Evolutionary conservation across 1,140 invertebrate species (phyloP), one percentile per base, ranked within the genome.

Genomic region (Drosophila micromelanica): DNA sequence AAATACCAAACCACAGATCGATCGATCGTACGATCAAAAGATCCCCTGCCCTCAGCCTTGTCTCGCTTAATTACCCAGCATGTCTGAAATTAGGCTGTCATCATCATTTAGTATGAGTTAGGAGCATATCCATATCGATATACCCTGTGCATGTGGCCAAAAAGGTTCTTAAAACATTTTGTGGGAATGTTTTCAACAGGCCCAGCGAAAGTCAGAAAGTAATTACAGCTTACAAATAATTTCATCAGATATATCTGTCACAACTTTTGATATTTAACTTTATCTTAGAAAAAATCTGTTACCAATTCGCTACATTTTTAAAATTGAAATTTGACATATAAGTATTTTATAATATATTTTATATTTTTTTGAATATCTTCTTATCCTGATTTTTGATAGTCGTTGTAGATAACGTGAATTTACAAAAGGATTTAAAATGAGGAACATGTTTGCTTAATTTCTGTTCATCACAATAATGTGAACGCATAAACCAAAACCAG

Each of bases 81-180:
- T 60, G 64, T 61, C 63, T 55, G 65, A 70, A 75, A 75, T 75
- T 71, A 75, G 73, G 73, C 73, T 75, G 65, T 75, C 73, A 75
- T 71, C 73, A 70, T 70, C 67, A 63, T 57, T 71, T 74, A 74
- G 65, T 70, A 65, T 37, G 62, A 55, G 52, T 56, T 45, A 55
- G 40, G 23, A 32, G 61, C 32, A 46, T 15, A 4, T 45, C n/a
- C 23, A 4, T 9, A 11, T 8, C 23, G 11, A 43, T 59, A 43
- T 59, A 45, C 15, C 27, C 56, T 42, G 30, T 35, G 15, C 9
- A 13, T 37, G 38, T 23, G 9, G 12, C 7, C 12, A 13, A 54
- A 17, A 37, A 56, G 62, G 49, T 45, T 32, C 32, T 4, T 30
- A 12, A 23, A 43, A 32, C 27, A 6, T 12, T 57, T 45, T 57